Evolutionary conservation across 2,888 invertebrate species (phyloP).

Genomic region (Dusona sp.): DNA sequence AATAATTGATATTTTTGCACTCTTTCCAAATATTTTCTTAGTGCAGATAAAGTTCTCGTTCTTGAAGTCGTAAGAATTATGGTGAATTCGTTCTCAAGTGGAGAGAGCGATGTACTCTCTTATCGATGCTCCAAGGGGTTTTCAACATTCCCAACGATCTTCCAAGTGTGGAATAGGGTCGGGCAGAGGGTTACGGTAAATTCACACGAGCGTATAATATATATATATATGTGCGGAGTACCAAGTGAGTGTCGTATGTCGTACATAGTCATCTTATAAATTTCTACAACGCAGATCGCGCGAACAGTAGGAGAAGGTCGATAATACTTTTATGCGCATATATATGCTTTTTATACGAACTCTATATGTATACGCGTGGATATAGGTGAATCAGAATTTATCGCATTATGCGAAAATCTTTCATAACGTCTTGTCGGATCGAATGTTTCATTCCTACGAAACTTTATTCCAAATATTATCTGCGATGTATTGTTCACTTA

Average conservation of each 20-base stretch:
- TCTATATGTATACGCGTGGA: neutral
- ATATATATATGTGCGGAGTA: neutral
- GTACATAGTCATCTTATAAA: conserved; percentile 58
- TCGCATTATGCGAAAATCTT: conserved; percentile 79
- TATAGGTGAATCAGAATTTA: conserved; percentile 72
- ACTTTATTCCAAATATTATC: conserved; percentile 19
- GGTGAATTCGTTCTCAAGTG: conserved; percentile 17
- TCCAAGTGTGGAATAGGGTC: conserved; percentile 10
- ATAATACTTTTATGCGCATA: conserved; percentile 34
- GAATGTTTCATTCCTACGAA: conserved; percentile 24
- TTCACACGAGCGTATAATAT: conserved; percentile 16
- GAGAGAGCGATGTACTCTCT: neutral
- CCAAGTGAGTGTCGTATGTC: conserved; percentile 45
- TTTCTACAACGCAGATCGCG: conserved; percentile 42
- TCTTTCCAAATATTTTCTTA: neutral
- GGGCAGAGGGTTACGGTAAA: conserved; percentile 40
- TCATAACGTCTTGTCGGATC: conserved; percentile 73
- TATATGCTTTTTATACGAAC: neutral
- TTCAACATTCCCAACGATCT: neutral
- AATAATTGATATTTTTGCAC: conserved; percentile 9
- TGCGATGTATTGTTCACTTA: conserved; percentile 14
- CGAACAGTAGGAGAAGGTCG: conserved; percentile 10
- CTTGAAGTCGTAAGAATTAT: conserved; percentile 8
- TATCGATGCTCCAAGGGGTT: neutral
- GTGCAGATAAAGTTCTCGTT: neutral